Base-by-base conservation (phyloP, 2,797 vertebrate species). In the Chloroceryle amazona region DNA sequence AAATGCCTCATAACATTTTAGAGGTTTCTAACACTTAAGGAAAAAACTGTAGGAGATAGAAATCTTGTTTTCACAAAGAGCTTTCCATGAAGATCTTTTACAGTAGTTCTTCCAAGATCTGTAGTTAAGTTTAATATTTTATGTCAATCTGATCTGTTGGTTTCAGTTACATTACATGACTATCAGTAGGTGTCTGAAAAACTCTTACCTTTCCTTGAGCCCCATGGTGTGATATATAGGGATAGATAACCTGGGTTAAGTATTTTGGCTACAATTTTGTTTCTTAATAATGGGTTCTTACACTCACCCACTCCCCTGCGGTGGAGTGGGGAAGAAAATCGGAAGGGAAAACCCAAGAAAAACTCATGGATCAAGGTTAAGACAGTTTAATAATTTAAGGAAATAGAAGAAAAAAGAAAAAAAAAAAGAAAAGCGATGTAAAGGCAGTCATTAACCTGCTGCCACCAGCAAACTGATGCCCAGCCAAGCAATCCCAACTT, bases 291-390 rank as follows among this genome's bases (percentile, higher is more conserved):
- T 26, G 7, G 8, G 6, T 71, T 89, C 44, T 86, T 74, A 46
- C 0, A 1, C 15, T 90, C 29, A 10, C 6, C 67, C 11, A 6
- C 15, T 71, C 19, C n/a, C 6, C 13, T 74, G 23, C 0, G 1
- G 26, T 29, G 18, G 13, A 1, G 1, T 41, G 10, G 13, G 3
- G 13, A 15, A 61, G 39, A 89, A 19, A 73, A 61, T 15, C 1
- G 2, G 11, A 57, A 61, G 4, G 41, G 5, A 14, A 57, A 86
- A 94, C 22, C 14, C 0, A 1, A 86, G 39, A 70, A 80, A 73
- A 70, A 29, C 9, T 82, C 10, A 26, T 0, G 16, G 22, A 4
- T 76, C 1, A 3, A 62, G 17, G 8, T 46, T 83, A 54, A 83
- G 46, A 41, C 16, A 35, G 7, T 68, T 80, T 57, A 72, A 6